phyloP scores from a whole-genome alignment of 92 coral and sea anemone genomes.

The Zoanthus sociatus region DNA sequence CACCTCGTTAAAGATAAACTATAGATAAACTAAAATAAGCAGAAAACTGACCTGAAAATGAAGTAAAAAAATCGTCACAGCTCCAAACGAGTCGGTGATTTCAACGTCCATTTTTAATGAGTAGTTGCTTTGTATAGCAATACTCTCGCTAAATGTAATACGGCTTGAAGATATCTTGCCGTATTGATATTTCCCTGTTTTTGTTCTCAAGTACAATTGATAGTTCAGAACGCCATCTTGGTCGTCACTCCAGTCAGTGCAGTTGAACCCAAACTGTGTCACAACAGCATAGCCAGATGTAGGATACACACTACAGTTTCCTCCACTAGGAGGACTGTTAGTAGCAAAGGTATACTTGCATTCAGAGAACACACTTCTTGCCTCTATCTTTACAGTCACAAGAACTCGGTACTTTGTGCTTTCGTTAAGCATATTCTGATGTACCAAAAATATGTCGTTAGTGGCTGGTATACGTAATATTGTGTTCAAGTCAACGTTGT shows the following conservation, averaged over 20 bases:
- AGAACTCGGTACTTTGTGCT: constrained; percentile 9
- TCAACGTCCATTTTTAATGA: constrained; percentile 13
- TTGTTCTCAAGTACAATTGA: neutral
- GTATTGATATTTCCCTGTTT: neutral
- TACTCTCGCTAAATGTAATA: neutral
- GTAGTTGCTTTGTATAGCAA: neutral
- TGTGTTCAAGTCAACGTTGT: neutral
- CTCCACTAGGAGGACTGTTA: constrained; percentile 25
- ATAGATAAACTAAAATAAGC: neutral
- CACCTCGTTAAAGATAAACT: neutral
- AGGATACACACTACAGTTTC: constrained; percentile 26
- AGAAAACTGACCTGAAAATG: constrained; percentile 25
- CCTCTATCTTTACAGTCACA: neutral
- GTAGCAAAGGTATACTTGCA: neutral
- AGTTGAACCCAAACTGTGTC: constrained; percentile 16
- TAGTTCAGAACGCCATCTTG: constrained; percentile 4
- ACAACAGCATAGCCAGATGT: neutral
- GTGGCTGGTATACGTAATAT: neutral
- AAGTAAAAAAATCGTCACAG: neutral
- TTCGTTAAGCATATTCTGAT: neutral
- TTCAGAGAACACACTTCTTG: neutral
- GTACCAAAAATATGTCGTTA: neutral
- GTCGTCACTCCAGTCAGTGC: constrained; percentile 27
- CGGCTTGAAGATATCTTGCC: neutral
- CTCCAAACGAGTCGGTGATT: constrained; percentile 30